Base-by-base conservation (phyloP, 2,888 invertebrate genomes). In the Macaria notata region DNA sequence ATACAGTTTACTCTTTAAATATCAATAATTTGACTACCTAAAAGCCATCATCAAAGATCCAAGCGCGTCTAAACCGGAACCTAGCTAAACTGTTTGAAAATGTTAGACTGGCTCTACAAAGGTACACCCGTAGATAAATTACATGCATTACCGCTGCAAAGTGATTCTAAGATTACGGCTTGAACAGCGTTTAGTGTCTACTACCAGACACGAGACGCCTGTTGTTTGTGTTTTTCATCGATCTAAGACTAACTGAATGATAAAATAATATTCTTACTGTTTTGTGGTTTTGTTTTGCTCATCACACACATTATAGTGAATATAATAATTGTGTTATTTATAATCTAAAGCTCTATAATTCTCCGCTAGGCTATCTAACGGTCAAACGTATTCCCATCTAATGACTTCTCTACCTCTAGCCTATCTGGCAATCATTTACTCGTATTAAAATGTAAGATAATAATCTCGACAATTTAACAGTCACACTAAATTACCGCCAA, bases 391-490 rank as follows among this genome's bases (percentile, higher is more conserved):
- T 31, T n/a, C n/a, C 31, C 41, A 41, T 41, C n/a, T 49, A 33
- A 49, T 49, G 49, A 36, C 36, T 45, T 44, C 44, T 45, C 44
- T 36, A 50, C 9, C 19, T 19, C 19, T 19, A 19, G 19, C 19
- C 36, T 50, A 50, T 50, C 50, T 29, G 9, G 29, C 31, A 49
- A 43, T 36, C 50, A 30, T 45, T 44, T 50, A 50, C 43, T 50
- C 44, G 43, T 44, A 50, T 44, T 50, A 50, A 50, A 50, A 50
- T 44, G 50, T 50, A 46, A 54, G 49, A 49, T 58, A 49, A 54
- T 49, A 58, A 50, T 58, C 58, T 58, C 50, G 41, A 57, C 59
- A 59, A 59, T 59, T 59, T 59, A 59, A 54, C 59, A 59, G 54
- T 59, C 58, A 54, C 58, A 54, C 51, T 51, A 55, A 59, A 54